phyloP scores from a whole-genome alignment of 1,140 invertebrate species.

The Orchesella cincta region DNA sequence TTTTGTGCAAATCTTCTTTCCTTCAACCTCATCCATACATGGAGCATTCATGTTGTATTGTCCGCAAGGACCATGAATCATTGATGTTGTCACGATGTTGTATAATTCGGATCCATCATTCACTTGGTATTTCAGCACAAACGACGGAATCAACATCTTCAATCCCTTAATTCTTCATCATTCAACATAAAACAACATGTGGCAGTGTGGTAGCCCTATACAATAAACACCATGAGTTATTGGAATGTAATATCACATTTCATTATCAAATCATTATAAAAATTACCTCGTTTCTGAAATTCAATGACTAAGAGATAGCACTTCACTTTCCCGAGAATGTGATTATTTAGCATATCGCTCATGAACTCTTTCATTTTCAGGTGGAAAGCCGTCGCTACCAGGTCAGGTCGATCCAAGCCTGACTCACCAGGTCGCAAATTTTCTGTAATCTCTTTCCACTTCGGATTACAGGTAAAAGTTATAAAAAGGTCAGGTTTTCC shows the following conservation, averaged over 20 bases:
- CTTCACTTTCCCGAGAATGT: background rate
- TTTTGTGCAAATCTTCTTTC: constrained; percentile 49
- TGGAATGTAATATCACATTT: background rate
- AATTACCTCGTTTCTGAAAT: constrained; percentile 45
- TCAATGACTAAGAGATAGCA: constrained; percentile 46
- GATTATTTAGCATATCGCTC: background rate
- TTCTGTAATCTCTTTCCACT: constrained; percentile 57
- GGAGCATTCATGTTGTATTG: constrained; percentile 53
- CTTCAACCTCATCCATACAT: constrained; percentile 53
- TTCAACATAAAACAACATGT: constrained; percentile 42
- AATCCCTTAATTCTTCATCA: constrained; percentile 39
- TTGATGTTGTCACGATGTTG: constrained; percentile 24
- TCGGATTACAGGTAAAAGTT: constrained; percentile 60
- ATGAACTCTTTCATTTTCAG: constrained; percentile 57
- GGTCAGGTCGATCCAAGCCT: constrained; percentile 56
- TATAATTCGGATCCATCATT: background rate
- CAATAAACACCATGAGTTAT: no score
- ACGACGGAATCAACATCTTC: constrained; percentile 37
- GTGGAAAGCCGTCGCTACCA: constrained; percentile 58
- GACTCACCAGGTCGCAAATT: constrained; percentile 52
- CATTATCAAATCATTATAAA: background rate
- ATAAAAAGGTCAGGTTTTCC: constrained; percentile 59
- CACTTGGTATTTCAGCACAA: constrained; percentile 36
- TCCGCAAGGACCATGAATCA: constrained; percentile 60
- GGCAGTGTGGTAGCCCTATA: constrained; percentile 31